Conservation (phyloP, 2,797 vertebrate genomes). For the Enteromius thamalakanensis region DNA sequence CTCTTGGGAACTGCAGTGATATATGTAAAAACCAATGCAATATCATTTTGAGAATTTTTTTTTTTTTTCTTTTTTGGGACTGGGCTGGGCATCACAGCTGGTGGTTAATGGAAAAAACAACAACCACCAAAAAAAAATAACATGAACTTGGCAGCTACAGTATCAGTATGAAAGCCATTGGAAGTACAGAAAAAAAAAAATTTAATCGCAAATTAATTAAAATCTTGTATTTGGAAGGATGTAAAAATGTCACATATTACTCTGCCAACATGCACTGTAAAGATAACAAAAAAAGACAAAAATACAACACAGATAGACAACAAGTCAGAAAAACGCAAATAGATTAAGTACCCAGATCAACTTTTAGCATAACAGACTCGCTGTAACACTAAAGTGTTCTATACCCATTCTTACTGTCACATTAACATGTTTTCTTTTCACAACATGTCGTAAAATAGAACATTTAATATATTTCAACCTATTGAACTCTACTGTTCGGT, state of each 20-base stretch:
- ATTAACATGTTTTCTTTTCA: constrained; percentile 72
- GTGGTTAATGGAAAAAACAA: neutral
- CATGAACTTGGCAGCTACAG: neutral
- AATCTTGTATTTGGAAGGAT: neutral
- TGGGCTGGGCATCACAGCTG: neutral
- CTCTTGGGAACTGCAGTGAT: neutral
- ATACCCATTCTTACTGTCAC: constrained; percentile 62
- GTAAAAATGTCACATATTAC: neutral
- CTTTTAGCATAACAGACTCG: constrained; percentile 1
- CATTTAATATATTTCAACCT: constrained; percentile 80
- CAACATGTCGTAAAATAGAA: constrained; percentile 74
- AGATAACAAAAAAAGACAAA: neutral
- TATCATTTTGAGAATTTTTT: neutral
- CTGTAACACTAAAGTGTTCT: constrained; percentile 12
- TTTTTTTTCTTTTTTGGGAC: neutral
- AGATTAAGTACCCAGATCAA: neutral
- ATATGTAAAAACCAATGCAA: neutral
- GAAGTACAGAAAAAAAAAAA: neutral
- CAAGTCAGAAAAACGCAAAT: neutral
- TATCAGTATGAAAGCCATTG: neutral
- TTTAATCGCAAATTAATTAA: neutral
- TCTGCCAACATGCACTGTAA: neutral
- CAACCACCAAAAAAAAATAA: neutral
- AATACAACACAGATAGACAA: neutral
- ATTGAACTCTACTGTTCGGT: constrained; percentile 70